Base-by-base conservation (phyloP, 2,113 vertebrate species). In the Vulpes lagopus region DNA sequence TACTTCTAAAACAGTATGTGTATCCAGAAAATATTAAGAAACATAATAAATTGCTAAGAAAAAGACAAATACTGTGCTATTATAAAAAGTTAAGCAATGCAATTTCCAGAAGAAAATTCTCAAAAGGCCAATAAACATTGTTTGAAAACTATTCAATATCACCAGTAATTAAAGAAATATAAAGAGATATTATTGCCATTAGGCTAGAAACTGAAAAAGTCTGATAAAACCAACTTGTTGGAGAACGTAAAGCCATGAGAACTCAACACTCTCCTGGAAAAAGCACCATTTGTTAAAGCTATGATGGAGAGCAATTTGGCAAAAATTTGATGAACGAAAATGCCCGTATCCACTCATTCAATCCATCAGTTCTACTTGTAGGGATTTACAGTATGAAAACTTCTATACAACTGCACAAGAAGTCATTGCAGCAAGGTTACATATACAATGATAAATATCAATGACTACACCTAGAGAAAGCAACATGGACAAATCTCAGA, bases 201-300 rank as follows among this genome's bases (percentile, higher is more conserved):
- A 49, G 27, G 51, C 86, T 87, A 87, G 60, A 59, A 94, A 49
- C 60, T 67, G 38, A 78, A 79, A 57, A 78, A 49, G 73, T 87
- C 83, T 94, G 25, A 57, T 79, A 78, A 93, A 93, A 86, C 25
- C 82, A 93, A 93, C 25, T 38, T 65, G 65, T 17, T 65, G 27
- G 59, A 86, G n/a, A 93, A 57, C 57, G 22, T 78, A 25, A 51
- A 93, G 49, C 49, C 35, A 22, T 30, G 76, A 55, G 51, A 86
- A 85, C 11, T 49, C 91, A 53, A n/a, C 32, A 43, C 4, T 57
- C n/a, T 85, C 73, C 82, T n/a, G n/a, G 10, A 79, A 57, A 86
- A 83, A 78, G 17, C 32, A 85, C 16, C 32, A 57, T 43, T 12
- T 84, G 43, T 43, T 78, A 65, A 86, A 93, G 85, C 17, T 16